Evolutionary conservation across 2,797 vertebrate genomes (phyloP), one percentile per base, ranked within the genome.

Genomic region (Chanos chanos): DNA sequence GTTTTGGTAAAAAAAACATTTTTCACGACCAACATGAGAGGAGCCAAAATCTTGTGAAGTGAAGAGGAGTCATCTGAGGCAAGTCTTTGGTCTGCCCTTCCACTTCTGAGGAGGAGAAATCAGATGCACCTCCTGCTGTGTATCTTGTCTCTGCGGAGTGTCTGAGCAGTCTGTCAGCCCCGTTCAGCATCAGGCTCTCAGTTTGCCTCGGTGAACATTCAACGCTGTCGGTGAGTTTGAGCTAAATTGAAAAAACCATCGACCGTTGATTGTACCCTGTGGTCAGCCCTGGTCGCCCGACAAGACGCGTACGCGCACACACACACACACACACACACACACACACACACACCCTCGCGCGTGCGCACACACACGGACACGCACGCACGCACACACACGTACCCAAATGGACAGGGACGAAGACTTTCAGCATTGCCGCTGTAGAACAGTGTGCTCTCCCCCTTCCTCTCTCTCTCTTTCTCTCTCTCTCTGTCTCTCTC

Each of bases 211-310:
- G 90, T 87, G 92, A 95, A 95, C 94, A 95, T 95, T 95, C 94
- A 95, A 95, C 94, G 94, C 94, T 95, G 94, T 95, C 94, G 94
- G 94, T 95, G 94, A 95, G 94, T 97, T 97, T 98, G 85, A 89
- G 87, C 91, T 92, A 91, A 89, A 89, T 91, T 87, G 87, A 91
- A 92, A 86, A 88, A 99, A 99, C 96, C 96, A 98, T 98, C 95
- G 96, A 97, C 95, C 96, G 96, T 99, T 99, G 96, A 98, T 90
- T 99, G 96, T 99, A 94, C 96, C 95, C 94, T 92, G 90, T 83
- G 89, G 94, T 89, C 85, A 85, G 89, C 86, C 85, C 84, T 86
- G 79, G 81, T 81, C 85, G 83, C 79, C 64, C 52, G 64, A 66
- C 77, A n/a, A n/a, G n/a, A 72, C 66, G 75, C 55, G 7, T 7